Evolutionary conservation across 1,140 invertebrate species (phyloP).

Genomic region (Penaeus indicus): DNA sequence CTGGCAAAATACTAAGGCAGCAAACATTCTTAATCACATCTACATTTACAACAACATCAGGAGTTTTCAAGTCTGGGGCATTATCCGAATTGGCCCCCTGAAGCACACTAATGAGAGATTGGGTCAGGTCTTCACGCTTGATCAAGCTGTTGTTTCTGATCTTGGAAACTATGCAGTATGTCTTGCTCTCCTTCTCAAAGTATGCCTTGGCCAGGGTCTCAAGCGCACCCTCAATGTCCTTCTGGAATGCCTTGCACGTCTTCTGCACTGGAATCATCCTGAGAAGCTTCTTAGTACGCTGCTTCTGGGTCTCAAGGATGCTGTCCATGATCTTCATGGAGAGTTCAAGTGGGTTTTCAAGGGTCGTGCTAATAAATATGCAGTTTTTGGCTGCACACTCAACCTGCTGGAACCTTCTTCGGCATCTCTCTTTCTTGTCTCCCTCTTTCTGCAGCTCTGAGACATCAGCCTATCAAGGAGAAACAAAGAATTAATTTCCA

Average conservation of each 20-base stretch:
- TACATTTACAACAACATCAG: constrained; percentile 47
- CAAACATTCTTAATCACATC: constrained; percentile 52
- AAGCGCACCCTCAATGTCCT: constrained; percentile 40
- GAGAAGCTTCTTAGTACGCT: constrained; percentile 37
- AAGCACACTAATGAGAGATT: constrained; percentile 10
- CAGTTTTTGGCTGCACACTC: constrained; percentile 42
- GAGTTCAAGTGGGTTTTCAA: constrained; percentile 36
- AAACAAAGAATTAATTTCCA: background rate
- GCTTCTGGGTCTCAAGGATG: constrained; percentile 34
- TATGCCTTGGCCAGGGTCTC: constrained; percentile 32
- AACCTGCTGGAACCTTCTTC: constrained; percentile 43
- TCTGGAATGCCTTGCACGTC: constrained; percentile 49
- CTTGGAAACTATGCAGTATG: constrained; percentile 41
- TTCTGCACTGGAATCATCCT: constrained; percentile 49
- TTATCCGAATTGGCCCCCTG: constrained; percentile 39
- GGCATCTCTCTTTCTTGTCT: constrained; percentile 26
- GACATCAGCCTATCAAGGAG: constrained; percentile 38
- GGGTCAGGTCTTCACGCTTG: constrained; percentile 16
- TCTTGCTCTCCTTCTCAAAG: constrained; percentile 45
- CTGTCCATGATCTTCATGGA: constrained; percentile 52
- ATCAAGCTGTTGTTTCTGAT: constrained; percentile 45
- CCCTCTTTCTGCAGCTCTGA: constrained; percentile 26
- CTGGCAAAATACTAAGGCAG: constrained; percentile 43
- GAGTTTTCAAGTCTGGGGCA: constrained; percentile 38
- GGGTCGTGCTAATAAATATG: constrained; percentile 45